Evolutionary conservation across 2,113 vertebrate species (phyloP).

Genomic region (Calonectris borealis): DNA sequence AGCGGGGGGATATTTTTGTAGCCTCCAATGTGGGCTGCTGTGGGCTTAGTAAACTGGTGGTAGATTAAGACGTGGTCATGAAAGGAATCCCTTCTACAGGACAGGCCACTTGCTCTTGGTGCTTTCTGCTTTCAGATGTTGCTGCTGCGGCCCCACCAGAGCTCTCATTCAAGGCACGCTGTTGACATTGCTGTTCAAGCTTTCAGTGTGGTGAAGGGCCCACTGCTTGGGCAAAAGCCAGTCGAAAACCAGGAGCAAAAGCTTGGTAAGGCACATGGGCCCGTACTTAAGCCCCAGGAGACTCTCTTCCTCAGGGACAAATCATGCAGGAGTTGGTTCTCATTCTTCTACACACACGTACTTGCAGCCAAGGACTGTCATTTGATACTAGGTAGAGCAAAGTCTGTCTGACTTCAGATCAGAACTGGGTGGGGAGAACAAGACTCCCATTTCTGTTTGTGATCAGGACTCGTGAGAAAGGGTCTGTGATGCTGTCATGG

Average conservation of each 20-base stretch:
- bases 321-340: background rate
- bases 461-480: background rate
- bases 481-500: background rate
- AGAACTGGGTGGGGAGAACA: background rate
- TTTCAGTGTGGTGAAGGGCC: background rate
- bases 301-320: background rate
- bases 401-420: background rate
- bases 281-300: background rate
- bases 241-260: background rate
- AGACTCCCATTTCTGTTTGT: background rate
- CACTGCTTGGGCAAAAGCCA: background rate
- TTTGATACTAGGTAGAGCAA: background rate
- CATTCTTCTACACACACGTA: background rate
- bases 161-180: background rate
- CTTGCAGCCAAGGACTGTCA: background rate
- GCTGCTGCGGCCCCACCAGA: background rate
- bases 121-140: background rate
- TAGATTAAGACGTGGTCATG: rapidly evolving
- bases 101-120: background rate
- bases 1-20: background rate
- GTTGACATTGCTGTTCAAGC: background rate
- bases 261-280: background rate
- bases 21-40: background rate
- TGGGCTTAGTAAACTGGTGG: background rate
- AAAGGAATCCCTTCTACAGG: background rate